Base-by-base conservation (phyloP, 2,113 vertebrate genomes). In the Pseudopipra pipra region DNA sequence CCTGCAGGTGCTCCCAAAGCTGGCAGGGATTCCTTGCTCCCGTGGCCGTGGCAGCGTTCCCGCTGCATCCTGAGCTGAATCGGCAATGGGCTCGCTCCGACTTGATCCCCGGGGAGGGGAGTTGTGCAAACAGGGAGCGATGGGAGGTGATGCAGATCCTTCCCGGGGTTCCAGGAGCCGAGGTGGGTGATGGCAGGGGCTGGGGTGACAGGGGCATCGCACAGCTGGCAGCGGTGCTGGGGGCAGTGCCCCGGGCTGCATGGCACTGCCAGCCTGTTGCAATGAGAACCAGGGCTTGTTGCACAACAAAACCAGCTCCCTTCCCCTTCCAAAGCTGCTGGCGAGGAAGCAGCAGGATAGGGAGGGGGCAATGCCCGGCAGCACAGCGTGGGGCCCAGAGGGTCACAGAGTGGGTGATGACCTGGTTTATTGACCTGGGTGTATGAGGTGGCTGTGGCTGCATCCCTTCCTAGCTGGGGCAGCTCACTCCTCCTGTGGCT, bases 321-420 rank as follows among this genome's bases (percentile, higher is more conserved):
- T 25, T 27, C 35, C 31, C 33, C 1, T 59, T 35, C 14, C 61
- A 47, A 5, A 63, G n/a, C 17, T 0, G 3, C 56, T 41, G 76
- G 54, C 0, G 2, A 39, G n/a, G 63, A 44, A 55, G 65, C 35
- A 28, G 35, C 8, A 2, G 59, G 21, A 24, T 0, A 14, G 35
- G 35, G 56, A 55, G 33, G 21, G 58, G n/a, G 23, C 33, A 30
- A 0, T 70, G 68, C 65, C 65, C 2, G 0, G 16, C 58, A 13
- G 71, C 0, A 0, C 23, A 6, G 24, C 1, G 5, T 15, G 46
- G 66, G 28, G 61, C 65, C 8, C 3, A 35, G 35, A 67, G 49
- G 41, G 84, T 37, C 11, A 24, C 5, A 2, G 78, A 1, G 11
- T 37, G 52, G 39, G 21, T 19, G 25, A 39, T 49, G 49, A 1